Conservation (phyloP, 2,797 vertebrate genomes). For the Eulemur mongoz region DNA sequence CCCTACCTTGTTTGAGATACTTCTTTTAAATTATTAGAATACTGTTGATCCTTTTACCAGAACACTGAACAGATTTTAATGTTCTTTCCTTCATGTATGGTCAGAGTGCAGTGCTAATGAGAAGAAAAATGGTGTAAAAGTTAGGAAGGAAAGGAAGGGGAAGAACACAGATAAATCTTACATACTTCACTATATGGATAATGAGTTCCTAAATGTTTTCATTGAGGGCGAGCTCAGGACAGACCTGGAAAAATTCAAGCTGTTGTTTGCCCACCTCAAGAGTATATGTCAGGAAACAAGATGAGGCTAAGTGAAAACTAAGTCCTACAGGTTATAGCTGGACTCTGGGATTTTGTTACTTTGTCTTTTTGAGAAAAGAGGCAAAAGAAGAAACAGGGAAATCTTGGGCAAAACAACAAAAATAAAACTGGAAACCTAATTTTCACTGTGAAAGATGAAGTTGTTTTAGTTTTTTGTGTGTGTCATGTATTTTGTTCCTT, state of each 20-base stretch:
- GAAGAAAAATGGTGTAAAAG: background rate
- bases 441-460: background rate
- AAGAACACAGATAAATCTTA: background rate
- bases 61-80: background rate
- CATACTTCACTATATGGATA: too few species aligned
- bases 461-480: background rate
- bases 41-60: background rate
- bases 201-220: background rate
- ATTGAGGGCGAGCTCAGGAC: background rate
- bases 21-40: background rate
- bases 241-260: background rate
- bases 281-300: background rate
- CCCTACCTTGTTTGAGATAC: background rate
- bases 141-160: background rate
- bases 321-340: background rate
- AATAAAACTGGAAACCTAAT: background rate
- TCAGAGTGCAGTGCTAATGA: background rate
- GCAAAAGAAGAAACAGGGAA: background rate
- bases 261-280: background rate
- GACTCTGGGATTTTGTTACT: background rate
- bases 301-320: background rate
- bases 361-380: background rate
- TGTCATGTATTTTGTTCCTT: background rate
- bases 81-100: background rate
- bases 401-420: background rate